Base-by-base conservation (phyloP, 2,888 invertebrate genomes). In the Parnassius apollo region DNA sequence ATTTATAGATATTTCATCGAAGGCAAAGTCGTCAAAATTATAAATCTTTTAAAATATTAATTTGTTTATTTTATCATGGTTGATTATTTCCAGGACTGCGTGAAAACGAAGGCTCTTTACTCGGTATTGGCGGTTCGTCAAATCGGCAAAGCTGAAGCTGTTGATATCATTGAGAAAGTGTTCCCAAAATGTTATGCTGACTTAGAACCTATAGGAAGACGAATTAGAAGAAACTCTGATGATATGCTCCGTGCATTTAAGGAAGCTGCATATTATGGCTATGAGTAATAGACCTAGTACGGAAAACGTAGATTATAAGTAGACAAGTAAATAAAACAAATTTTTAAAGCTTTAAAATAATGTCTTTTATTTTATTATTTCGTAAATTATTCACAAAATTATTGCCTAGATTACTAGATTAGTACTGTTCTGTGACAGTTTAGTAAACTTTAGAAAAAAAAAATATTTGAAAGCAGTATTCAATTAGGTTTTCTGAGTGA, bases 141-240 rank as follows among this genome's bases (percentile, higher is more conserved):
- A 74, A 94, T 98, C 18, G 91, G 93, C 0, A 88, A 93, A 65
- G 90, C 93, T 57, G 95, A 97, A 79, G 98, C 97, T 0, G 86
- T 93, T 13, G 93, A 93, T 42, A 94, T 96, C 0, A 95, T 99
- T 35, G 96, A 98, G 70, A 93, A 95, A 75, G 98, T 98, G 0
- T 99, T 99, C 85, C 93, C 95, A 0, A 96, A 95, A 80, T 99
- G 99, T 82, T 98, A 98, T 77, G 94, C 94, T 22, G 98, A 99
- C 83, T 90, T 98, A 71, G 99, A 99, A 80, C 99, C 99, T 0
- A 93, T 98, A 57, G 98, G 98, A 0, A 90, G 96, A 69, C 88
- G 96, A 67, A 91, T 96, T 67, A 93, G 95, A 69, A 92, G 96
- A 64, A 96, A 95, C 78, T 96, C 96, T 0, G 85, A 92, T 0